phyloP scores from a whole-genome alignment of 2,888 invertebrate species.

The Nudaria mundana region DNA sequence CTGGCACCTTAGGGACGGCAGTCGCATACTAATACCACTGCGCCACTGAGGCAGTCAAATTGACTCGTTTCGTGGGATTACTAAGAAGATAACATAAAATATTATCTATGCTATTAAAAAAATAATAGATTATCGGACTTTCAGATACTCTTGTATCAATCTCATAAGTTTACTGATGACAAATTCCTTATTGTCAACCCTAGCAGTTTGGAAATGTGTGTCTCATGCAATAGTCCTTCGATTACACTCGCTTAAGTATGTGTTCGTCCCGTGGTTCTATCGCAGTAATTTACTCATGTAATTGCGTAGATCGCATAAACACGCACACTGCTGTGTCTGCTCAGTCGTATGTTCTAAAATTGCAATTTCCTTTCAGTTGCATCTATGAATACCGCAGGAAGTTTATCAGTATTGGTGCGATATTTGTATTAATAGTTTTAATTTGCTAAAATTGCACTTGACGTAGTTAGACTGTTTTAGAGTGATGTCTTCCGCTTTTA shows the following conservation, averaged over 20 bases:
- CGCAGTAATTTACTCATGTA: slow-evolving; percentile 39
- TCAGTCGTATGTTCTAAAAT: slow-evolving; percentile 51
- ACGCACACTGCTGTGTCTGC: slow-evolving; percentile 37
- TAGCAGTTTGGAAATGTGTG: slow-evolving; percentile 38
- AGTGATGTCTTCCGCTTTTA: no score
- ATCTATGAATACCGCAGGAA: slow-evolving; percentile 27
- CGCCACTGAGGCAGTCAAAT: no score
- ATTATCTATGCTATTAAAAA: no score
- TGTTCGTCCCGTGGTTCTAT: slow-evolving; percentile 48
- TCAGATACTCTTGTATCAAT: no score
- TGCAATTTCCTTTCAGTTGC: slow-evolving; percentile 53
- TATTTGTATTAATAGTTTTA: slow-evolving; percentile 17
- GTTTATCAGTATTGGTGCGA: slow-evolving; percentile 23
- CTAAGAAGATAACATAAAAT: no score
- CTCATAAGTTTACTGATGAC: no score
- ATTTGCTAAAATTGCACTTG: no score
- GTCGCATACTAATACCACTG: no score
- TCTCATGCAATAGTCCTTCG: slow-evolving; percentile 48
- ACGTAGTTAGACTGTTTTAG: no score
- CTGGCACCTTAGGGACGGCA: no score
- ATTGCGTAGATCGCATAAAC: slow-evolving; percentile 38
- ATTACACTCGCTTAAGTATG: slow-evolving; percentile 42
- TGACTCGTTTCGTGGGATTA: no score
- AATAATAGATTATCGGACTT: no score
- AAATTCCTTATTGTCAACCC: slow-evolving; percentile 18